A percentile compares a stretch with the other conserved stretches of the same genome.
Evolutionary conservation across 2,797 vertebrate genomes (phyloP).

Genomic region (Neostethus bicornis): DNA sequence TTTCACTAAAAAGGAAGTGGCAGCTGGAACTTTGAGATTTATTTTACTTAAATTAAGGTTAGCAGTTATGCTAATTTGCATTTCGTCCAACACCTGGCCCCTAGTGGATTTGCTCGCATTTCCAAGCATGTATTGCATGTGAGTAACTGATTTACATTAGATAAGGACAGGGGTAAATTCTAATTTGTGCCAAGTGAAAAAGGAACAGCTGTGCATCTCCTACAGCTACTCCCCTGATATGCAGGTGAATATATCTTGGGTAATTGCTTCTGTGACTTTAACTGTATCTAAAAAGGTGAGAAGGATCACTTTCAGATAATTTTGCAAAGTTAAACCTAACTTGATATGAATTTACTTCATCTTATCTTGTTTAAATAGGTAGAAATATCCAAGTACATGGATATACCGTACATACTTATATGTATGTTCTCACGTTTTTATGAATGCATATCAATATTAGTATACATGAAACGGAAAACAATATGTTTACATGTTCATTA

Average conservation of each 20-base stretch:
- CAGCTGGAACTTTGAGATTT: constrained; percentile 56
- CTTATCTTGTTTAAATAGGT: constrained; percentile 44
- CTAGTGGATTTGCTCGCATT: constrained; percentile 46
- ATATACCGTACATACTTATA: too few relatives aligned
- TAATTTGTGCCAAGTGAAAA: constrained; percentile 43
- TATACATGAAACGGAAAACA: too few relatives aligned
- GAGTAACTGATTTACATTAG: constrained; percentile 61
- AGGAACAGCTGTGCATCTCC: constrained; percentile 61
- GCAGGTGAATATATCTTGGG: constrained; percentile 52
- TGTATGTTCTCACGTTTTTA: too few relatives aligned
- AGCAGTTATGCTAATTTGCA: constrained; percentile 49
- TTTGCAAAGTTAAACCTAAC: constrained; percentile 39
- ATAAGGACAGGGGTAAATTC: constrained; percentile 49
- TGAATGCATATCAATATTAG: too few relatives aligned
- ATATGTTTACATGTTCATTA: too few relatives aligned
- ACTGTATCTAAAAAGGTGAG: constrained; percentile 25
- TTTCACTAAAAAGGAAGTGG: constrained; percentile 51
- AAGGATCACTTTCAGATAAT: constrained; percentile 42
- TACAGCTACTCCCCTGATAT: constrained; percentile 40
- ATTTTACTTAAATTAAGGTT: constrained; percentile 56
- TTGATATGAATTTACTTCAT: constrained; percentile 36
- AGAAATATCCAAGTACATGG: too few relatives aligned
- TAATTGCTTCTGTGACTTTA: constrained; percentile 38
- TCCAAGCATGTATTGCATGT: constrained; percentile 49
- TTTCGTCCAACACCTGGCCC: constrained; percentile 59